Percentiles rank a stretch among this genome's conserved stretches.
phyloP scores from a whole-genome alignment of 2,113 vertebrate genomes.

The Nerophis lumbriciformis region DNA sequence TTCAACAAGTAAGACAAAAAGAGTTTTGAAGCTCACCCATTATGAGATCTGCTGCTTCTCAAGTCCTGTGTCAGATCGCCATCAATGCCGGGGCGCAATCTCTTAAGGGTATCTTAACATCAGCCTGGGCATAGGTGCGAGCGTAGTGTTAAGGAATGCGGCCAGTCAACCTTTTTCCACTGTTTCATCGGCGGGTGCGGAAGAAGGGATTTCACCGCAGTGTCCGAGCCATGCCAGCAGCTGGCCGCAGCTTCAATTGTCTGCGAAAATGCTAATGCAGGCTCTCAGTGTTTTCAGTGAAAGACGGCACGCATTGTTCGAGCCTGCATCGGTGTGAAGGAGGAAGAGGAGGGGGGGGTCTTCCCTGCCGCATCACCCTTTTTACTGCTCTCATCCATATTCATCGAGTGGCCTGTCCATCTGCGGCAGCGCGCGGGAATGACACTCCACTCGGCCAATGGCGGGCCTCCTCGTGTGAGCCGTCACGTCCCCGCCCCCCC shows the following conservation, averaged over 20 bases:
- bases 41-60: constrained; percentile 70
- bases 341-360: constrained; percentile 51
- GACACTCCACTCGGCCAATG: constrained; percentile 57
- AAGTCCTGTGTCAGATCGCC: constrained; percentile 70
- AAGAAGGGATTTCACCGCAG: constrained; percentile 67
- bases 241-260: constrained; percentile 71
- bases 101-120: constrained; percentile 66
- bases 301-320: constrained; percentile 74
- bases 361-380: constrained; percentile 75
- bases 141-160: constrained; percentile 71
- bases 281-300: constrained; percentile 72
- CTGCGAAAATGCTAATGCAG: constrained; percentile 74
- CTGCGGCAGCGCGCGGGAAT: constrained; percentile 63
- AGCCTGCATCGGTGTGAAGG: constrained; percentile 73
- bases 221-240: constrained; percentile 70
- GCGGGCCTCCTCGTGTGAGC: constrained; percentile 30
- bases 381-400: constrained; percentile 76
- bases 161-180: constrained; percentile 64
- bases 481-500: constrained; percentile 64
- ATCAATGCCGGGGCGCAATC: constrained; percentile 68
- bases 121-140: constrained; percentile 71
- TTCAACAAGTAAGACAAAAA: constrained; percentile 71
- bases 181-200: constrained; percentile 66
- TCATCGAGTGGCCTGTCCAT: constrained; percentile 73
- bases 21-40: constrained; percentile 71